Evolutionary conservation across 92 coral and sea anemone species (phyloP).

Genomic region (Scolanthus callimorphus): DNA sequence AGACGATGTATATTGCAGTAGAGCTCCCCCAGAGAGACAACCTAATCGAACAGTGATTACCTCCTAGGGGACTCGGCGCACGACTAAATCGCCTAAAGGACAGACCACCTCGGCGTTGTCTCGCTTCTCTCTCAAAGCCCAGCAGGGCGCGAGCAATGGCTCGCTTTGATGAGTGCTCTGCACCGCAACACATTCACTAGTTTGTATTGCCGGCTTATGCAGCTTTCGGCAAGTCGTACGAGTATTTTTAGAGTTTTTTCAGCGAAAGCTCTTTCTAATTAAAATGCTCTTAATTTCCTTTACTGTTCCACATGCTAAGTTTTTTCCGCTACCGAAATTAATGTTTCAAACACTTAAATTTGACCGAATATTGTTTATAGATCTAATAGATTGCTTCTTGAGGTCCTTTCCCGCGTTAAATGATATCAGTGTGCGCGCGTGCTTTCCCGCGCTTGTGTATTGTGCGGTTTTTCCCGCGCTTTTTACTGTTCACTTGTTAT

Average conservation of each 20-base stretch:
- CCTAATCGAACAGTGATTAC: constrained; percentile 6
- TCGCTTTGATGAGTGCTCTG: too few species aligned
- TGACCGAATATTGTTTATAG: background rate
- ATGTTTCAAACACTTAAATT: background rate
- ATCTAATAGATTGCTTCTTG: background rate
- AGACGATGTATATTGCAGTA: background rate
- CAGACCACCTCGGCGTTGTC: too few species aligned
- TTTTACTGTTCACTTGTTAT: background rate
- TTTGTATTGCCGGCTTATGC: too few species aligned
- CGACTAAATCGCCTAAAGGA: too few species aligned
- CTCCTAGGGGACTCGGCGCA: constrained; percentile 8
- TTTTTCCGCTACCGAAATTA: background rate
- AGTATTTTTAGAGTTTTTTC: too few species aligned
- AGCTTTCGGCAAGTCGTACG: too few species aligned
- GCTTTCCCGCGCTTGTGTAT: constrained; percentile 5
- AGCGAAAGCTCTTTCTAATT: too few species aligned
- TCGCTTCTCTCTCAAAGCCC: too few species aligned
- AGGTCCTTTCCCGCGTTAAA: background rate
- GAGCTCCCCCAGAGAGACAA: constrained; percentile 4
- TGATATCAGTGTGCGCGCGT: background rate
- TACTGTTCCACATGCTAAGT: background rate
- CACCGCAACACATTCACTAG: too few species aligned
- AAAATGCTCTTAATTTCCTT: too few species aligned
- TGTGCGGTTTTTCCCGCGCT: constrained; percentile 1
- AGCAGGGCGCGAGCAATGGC: too few species aligned